Conservation (phyloP, 2,113 vertebrate species). For the Trichomycterus rosablanca region DNA sequence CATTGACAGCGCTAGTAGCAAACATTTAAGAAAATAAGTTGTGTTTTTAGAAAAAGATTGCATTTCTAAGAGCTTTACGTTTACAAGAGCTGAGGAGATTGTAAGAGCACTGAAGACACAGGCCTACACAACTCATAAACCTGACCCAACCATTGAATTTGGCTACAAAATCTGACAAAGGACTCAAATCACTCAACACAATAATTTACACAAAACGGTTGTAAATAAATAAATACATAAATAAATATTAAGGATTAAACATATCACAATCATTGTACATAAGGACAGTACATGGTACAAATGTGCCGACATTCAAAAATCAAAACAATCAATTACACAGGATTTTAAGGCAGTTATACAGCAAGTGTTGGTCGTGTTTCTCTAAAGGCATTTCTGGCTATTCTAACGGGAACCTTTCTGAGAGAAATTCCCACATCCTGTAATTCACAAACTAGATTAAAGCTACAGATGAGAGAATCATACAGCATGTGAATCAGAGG, state of each 20-base stretch:
- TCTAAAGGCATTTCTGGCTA: conserved; percentile 97
- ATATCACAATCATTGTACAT: conserved; percentile 84
- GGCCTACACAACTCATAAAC: conserved; percentile 64
- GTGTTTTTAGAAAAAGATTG: conserved; percentile 95
- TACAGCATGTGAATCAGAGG: conserved; percentile 78
- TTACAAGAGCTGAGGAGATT: conserved; percentile 73
- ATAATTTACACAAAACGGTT: conserved; percentile 85
- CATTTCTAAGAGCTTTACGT: conserved; percentile 97
- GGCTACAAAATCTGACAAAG: conserved; percentile 82
- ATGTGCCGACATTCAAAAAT: conserved; percentile 68
- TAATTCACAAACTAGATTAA: conserved; percentile 85
- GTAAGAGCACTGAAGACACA: conserved; percentile 68
- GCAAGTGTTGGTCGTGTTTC: conserved; percentile 77
- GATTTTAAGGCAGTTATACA: conserved; percentile 95
- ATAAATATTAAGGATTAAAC: conserved; percentile 95
- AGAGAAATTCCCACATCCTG: conserved; percentile 70
- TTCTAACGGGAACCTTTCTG: conserved; percentile 79
- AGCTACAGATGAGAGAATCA: conserved; percentile 78
- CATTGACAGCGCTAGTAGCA: conserved; percentile 98
- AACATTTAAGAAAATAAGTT: conserved; percentile 99
- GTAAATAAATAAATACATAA: conserved; percentile 98
- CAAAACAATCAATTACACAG: conserved; percentile 61
- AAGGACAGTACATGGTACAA: conserved; percentile 67
- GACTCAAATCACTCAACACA: conserved; percentile 71
- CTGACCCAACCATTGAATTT: conserved; percentile 63